phyloP scores from a whole-genome alignment of 2,113 vertebrate species.

The Pithys albifrons region DNA sequence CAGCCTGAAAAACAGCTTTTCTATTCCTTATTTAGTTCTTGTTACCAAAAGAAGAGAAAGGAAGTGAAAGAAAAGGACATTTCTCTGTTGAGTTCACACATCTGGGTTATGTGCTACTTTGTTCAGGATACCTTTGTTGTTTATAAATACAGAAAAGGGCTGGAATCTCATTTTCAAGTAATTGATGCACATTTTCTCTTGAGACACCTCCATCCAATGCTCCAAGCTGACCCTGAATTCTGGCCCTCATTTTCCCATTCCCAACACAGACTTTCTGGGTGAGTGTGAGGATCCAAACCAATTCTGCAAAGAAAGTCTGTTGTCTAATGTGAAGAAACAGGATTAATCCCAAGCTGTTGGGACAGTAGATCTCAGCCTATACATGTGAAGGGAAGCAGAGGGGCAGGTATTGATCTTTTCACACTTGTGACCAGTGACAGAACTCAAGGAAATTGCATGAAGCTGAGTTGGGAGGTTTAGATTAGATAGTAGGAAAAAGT shows the following conservation, averaged over 20 bases:
- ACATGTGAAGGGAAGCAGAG: not conserved
- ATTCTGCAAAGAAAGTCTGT: constrained; percentile 27
- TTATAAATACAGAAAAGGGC: constrained; percentile 79
- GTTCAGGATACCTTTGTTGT: constrained; percentile 74
- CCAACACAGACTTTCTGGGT: constrained; percentile 29
- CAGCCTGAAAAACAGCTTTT: constrained; percentile 81
- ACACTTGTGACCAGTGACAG: not conserved
- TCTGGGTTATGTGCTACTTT: constrained; percentile 76
- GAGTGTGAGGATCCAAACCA: constrained; percentile 47
- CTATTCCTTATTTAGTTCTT: constrained; percentile 82
- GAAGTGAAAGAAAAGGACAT: constrained; percentile 74
- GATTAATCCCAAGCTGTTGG: constrained; percentile 10
- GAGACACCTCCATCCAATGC: constrained; percentile 39
- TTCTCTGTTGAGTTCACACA: constrained; percentile 78
- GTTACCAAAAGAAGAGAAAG: constrained; percentile 80
- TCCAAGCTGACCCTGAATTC: constrained; percentile 51
- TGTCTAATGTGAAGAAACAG: not conserved
- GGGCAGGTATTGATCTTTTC: not conserved
- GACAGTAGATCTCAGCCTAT: constrained; percentile 7
- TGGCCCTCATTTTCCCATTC: constrained; percentile 20
- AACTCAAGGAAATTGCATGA: not conserved
- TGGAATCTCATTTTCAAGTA: constrained; percentile 80
- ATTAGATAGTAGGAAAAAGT: not conserved
- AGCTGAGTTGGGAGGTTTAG: not conserved
- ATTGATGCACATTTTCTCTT: constrained; percentile 62